These are phyloP conservation scores for Hirudinaria manillensis DNA, from an alignment of 2,888 invertebrate genomes.

Conservation along the genomic window DNA sequence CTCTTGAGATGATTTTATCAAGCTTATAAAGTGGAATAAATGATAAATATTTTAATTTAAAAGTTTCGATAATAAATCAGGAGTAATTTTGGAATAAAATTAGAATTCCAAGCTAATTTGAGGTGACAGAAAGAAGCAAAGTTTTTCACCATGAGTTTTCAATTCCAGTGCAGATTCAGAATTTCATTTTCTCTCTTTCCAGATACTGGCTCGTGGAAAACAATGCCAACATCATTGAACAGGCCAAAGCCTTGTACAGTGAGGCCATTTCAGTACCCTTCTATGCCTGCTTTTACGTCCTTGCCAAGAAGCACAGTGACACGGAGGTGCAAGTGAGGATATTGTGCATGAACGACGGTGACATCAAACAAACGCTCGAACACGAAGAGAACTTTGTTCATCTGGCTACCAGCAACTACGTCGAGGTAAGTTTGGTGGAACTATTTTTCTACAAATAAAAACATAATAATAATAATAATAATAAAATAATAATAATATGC, in stretches of 20 bases:
- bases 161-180: no score
- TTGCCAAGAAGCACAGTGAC: conserved; percentile 75
- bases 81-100: no score
- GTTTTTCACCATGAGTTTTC: no score
- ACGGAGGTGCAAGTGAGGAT: conserved; percentile 65
- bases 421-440: conserved; percentile 66
- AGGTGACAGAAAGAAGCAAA: no score
- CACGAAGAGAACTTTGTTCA: conserved; percentile 72
- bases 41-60: no score
- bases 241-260: conserved; percentile 96
- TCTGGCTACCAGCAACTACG: conserved; percentile 93
- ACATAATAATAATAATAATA: neutral
- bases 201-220: conserved; percentile 98
- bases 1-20: no score
- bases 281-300: conserved; percentile 98
- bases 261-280: conserved; percentile 98
- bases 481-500: no score
- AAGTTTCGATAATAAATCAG: no score
- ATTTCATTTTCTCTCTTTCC: no score
- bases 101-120: no score
- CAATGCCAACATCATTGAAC: conserved; percentile 92
- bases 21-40: no score
- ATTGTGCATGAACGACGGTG: conserved; percentile 99
- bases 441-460: neutral
- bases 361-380: conserved; percentile 95